Percentiles rank a stretch among this genome's conserved stretches.
phyloP scores from a whole-genome alignment of 2,113 vertebrate genomes.

The Todiramphus chloris region DNA sequence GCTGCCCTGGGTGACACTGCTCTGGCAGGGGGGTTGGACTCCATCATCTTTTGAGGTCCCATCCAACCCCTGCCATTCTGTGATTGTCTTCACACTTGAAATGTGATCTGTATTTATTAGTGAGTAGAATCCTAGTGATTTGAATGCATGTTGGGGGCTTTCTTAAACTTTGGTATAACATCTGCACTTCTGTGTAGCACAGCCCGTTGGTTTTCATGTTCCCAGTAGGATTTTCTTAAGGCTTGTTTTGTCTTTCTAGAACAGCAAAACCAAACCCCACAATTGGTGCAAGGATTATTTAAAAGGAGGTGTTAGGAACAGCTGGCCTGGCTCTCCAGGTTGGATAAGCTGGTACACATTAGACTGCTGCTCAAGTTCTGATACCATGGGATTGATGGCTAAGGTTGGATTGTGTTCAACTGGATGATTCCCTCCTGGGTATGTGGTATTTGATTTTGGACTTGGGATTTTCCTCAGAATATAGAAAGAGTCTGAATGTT shows the following conservation, averaged over 20 bases:
- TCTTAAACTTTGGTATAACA: background rate
- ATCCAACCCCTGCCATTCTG: too few relatives aligned
- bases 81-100: background rate
- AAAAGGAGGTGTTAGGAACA: background rate
- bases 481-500: background rate
- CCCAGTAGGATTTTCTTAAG: background rate
- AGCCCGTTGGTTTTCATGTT: background rate
- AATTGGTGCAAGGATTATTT: background rate
- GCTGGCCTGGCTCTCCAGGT: background rate
- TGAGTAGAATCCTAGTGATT: background rate
- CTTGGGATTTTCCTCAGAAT: background rate
- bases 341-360: background rate
- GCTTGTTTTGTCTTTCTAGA: background rate
- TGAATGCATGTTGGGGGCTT: background rate
- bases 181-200: background rate
- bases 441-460: background rate
- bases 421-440: background rate
- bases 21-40: too few relatives aligned
- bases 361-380: background rate
- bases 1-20: too few relatives aligned
- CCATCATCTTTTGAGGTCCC: too few relatives aligned
- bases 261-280: background rate
- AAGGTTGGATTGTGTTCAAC: background rate
- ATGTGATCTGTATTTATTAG: background rate
- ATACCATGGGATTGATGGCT: background rate